Base-by-base conservation (phyloP, 1,140 invertebrate genomes). In the Diprion similis region DNA sequence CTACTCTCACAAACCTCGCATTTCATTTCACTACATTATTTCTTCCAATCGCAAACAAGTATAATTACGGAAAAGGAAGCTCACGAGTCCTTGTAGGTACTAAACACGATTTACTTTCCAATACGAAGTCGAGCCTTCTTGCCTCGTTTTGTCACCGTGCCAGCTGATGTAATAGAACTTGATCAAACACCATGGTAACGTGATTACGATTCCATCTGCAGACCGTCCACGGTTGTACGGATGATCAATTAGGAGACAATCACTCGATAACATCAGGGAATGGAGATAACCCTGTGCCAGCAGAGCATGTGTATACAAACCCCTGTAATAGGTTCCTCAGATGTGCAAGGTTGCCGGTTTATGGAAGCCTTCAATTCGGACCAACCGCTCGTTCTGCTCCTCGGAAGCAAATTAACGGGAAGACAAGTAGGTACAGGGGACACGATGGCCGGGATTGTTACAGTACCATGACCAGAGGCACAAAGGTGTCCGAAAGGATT, bases 231-330 rank as follows among this genome's bases (percentile, higher is more conserved):
- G 51, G 51, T 17, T 59, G n/a, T 68, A 13, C 17, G 37, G 66
- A 13, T 68, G 66, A n/a, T 10, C 66, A 68, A 68, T 68, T 68
- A 68, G 66, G 66, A 68, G 15, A 68, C 66, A 68, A 68, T 45
- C 13, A 18, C 66, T 19, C 13, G 66, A 68, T 68, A 68, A 68
- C 18, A 68, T 19, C 66, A 18, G 11, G 13, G 37, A 7, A 68
- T 19, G 19, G 17, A 68, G 66, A 68, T 45, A 68, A 59, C 51
- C 51, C 51, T 17, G 51, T 11, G 51, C 7, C 51, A 59, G 6
- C 9, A 4, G 11, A 15, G 8, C 51, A 13, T 13, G 51, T 8
- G 51, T 13, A 59, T 59, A 59, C 9, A 17, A 59, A 59, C 51
- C 51, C 51, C 51, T 59, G 51, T 59, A 59, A 59, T 59, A 59